These are phyloP conservation scores for Metaphire vulgaris DNA, from an alignment of 1,140 invertebrate species.

Conservation along the genomic window DNA sequence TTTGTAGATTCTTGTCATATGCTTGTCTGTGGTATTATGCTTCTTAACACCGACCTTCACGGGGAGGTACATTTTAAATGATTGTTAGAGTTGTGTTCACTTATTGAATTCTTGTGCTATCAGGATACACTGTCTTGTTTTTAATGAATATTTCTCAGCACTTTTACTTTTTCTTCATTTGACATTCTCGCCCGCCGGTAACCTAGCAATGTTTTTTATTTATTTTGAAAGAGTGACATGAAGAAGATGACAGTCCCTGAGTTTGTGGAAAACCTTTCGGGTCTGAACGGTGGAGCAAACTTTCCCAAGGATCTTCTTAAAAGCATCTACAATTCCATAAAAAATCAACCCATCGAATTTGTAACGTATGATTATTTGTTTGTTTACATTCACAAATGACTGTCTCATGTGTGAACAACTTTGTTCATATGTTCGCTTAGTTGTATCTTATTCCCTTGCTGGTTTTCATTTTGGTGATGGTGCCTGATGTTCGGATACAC, in stretches of 20 bases:
- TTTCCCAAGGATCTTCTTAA: slow-evolving; percentile 90
- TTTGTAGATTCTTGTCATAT: slow-evolving; percentile 91
- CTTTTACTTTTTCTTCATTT: too few relatives aligned
- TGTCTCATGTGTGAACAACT: too few relatives aligned
- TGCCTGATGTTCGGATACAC: too few relatives aligned
- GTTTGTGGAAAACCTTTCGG: slow-evolving; percentile 93
- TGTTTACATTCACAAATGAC: too few relatives aligned
- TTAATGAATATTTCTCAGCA: too few relatives aligned
- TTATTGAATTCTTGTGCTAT: background rate
- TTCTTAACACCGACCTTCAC: slow-evolving; percentile 96
- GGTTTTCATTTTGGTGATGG: too few relatives aligned
- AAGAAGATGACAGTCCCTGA: slow-evolving; percentile 88
- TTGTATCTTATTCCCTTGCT: too few relatives aligned
- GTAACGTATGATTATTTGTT: slow-evolving; percentile 85
- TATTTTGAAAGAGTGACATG: background rate
- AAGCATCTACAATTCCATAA: slow-evolving; percentile 87
- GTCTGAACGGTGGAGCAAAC: slow-evolving; percentile 90
- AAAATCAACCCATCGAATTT: slow-evolving; percentile 84
- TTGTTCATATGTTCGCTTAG: too few relatives aligned
- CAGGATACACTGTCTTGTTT: background rate
- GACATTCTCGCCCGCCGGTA: too few relatives aligned
- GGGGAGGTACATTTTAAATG: slow-evolving; percentile 55
- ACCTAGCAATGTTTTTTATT: background rate
- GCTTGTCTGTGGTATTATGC: slow-evolving; percentile 95
- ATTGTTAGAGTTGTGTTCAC: background rate